Percentiles rank a stretch among this genome's conserved stretches.
Evolutionary conservation across 2,797 vertebrate genomes (phyloP).

Genomic region (Callimico goeldii): DNA sequence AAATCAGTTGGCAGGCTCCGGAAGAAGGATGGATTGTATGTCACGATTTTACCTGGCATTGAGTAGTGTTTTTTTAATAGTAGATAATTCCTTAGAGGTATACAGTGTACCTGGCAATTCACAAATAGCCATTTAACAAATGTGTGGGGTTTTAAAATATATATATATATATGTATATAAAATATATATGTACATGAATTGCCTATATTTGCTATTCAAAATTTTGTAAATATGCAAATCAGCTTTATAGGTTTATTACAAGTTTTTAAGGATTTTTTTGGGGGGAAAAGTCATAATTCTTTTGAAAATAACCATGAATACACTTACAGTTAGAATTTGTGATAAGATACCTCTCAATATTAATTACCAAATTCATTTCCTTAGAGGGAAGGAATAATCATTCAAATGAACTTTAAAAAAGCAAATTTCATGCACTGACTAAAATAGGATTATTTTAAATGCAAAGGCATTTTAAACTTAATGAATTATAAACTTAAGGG

Average conservation of each 20-base stretch:
- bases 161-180: no score
- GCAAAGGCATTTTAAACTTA: conserved; percentile 72
- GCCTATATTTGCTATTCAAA: conserved; percentile 87
- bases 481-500: conserved; percentile 75
- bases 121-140: conserved; percentile 87
- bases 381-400: conserved; percentile 68
- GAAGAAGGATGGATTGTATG: conserved; percentile 81
- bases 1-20: conserved; percentile 79
- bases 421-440: conserved; percentile 83
- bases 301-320: conserved; percentile 79
- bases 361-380: conserved; percentile 73
- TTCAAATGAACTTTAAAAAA: conserved; percentile 79
- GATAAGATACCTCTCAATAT: conserved; percentile 83
- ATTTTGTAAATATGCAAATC: conserved; percentile 90
- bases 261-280: conserved; percentile 83
- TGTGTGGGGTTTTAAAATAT: conserved; percentile 59
- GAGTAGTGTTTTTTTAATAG: conserved; percentile 61
- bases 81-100: conserved; percentile 76
- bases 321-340: conserved; percentile 78
- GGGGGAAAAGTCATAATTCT: conserved; percentile 76
- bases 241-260: conserved; percentile 87
- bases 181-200: conserved; percentile 79
- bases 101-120: conserved; percentile 63
- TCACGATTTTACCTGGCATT: conserved; percentile 84
- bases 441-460: conserved; percentile 81